A percentile compares a stretch with the other conserved stretches of the same genome.
phyloP scores from a whole-genome alignment of 30 jellyfish, hydroid and myxozoan genomes.

The Aurelia sp. region DNA sequence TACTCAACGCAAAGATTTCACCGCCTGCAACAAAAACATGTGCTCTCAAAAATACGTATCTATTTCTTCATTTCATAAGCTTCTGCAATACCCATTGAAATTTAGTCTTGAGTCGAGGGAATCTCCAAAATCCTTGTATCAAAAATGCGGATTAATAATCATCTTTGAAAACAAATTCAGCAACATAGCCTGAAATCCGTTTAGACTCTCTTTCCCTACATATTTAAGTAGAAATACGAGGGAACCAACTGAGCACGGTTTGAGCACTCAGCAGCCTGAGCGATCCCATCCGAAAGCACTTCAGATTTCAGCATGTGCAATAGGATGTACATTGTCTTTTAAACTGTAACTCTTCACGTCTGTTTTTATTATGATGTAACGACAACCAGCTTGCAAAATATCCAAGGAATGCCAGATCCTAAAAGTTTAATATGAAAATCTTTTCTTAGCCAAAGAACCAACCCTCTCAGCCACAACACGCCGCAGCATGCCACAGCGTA shows the following conservation, averaged over 20 bases:
- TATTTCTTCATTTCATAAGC: neutral
- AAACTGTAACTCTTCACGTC: too few species aligned
- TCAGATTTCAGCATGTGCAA: too few species aligned
- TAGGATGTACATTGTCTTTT: too few species aligned
- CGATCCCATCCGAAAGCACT: too few species aligned
- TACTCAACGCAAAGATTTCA: too few species aligned
- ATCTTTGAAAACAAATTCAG: constrained; percentile 39
- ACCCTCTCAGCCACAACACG: constrained; percentile 5
- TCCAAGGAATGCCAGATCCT: constrained; percentile 4
- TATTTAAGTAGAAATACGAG: neutral
- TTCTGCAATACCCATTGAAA: constrained; percentile 12
- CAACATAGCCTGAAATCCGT: constrained; percentile 7
- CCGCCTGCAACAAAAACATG: constrained; percentile 2
- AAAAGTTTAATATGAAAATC: neutral
- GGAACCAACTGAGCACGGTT: constrained; percentile 18
- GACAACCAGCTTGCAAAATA: too few species aligned
- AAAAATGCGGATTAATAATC: constrained; percentile 6
- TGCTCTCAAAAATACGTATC: constrained; percentile 9
- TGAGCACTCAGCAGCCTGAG: constrained; percentile 7
- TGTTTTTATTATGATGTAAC: too few species aligned
- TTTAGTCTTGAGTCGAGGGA: constrained; percentile 7
- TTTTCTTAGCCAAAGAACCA: neutral
- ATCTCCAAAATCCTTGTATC: constrained; percentile 22
- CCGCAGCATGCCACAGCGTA: neutral
- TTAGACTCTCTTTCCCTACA: constrained; percentile 8